A percentile compares a stretch with the other conserved stretches of the same genome.
Evolutionary conservation across 2,797 vertebrate genomes (phyloP).

Genomic region (Gallinago solitaria): DNA sequence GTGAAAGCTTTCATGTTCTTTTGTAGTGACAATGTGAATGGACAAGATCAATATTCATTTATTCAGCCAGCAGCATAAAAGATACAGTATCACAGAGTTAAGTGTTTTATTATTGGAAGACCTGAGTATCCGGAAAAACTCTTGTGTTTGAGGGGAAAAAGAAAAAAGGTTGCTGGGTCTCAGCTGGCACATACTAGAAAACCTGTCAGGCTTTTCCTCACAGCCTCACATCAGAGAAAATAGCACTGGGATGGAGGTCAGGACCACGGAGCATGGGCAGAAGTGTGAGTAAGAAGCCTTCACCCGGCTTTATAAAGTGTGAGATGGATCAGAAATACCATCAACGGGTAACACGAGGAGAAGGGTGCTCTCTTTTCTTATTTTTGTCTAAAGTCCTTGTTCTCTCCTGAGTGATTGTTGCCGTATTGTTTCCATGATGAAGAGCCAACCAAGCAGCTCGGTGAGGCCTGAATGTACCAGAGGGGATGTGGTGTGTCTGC

Average conservation of each 20-base stretch:
- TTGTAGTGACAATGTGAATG: neutral
- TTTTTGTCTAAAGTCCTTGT: neutral
- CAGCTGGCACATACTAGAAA: neutral
- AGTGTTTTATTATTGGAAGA: neutral
- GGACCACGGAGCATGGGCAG: neutral
- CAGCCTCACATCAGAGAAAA: neutral
- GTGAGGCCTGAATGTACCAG: rapidly evolving
- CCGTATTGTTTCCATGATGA: rapidly evolving
- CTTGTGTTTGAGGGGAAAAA: neutral
- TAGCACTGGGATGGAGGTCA: neutral
- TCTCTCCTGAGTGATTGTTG: neutral
- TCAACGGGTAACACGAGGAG: neutral
- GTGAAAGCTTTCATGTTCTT: neutral
- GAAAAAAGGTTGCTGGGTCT: neutral
- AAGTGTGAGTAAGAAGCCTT: neutral
- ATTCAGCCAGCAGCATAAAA: neutral
- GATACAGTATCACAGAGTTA: neutral
- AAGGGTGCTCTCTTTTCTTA: neutral
- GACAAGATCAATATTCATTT: neutral
- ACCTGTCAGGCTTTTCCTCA: neutral
- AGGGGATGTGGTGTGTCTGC: rapidly evolving
- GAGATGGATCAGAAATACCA: neutral
- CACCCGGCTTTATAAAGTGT: neutral
- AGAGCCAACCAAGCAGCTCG: neutral
- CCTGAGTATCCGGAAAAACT: neutral